Evolutionary conservation across 1,140 invertebrate species (phyloP).

Genomic region (Chelonus insularis): DNA sequence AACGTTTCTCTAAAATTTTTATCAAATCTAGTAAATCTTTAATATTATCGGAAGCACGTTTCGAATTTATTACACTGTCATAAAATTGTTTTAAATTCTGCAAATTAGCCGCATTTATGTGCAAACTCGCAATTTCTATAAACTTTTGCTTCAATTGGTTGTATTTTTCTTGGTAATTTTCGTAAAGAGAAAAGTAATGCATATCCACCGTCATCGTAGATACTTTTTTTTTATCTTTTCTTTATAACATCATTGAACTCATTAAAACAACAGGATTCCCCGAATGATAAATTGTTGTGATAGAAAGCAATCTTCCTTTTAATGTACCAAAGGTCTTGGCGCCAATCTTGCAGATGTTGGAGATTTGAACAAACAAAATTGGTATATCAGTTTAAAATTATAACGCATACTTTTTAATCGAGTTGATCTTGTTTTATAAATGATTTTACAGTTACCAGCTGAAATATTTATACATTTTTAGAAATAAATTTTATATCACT

Average conservation of each 20-base stretch:
- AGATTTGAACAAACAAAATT: no score
- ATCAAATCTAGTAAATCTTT: conserved; percentile 40
- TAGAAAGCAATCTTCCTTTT: no score
- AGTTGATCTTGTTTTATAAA: no score
- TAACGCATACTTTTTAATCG: no score
- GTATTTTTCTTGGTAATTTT: conserved; percentile 6
- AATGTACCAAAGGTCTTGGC: no score
- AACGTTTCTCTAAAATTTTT: conserved; percentile 45
- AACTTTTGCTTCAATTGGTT: conserved; percentile 17
- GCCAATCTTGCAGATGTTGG: no score
- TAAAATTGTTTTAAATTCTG: conserved; percentile 38
- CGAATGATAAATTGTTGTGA: not conserved
- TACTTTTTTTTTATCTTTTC: not conserved
- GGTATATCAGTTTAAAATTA: no score
- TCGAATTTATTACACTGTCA: conserved; percentile 36
- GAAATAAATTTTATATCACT: no score
- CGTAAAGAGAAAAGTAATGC: not conserved
- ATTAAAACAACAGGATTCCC: not conserved
- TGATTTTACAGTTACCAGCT: no score
- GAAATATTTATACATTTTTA: no score
- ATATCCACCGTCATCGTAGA: conserved; percentile 10
- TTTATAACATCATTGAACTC: not conserved
- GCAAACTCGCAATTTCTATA: conserved; percentile 11
- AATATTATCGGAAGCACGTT: conserved; percentile 37
- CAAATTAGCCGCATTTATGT: conserved; percentile 15